Evolutionary conservation across 2,797 vertebrate genomes (phyloP).

Genomic region (Arnoldichthys spilopterus): DNA sequence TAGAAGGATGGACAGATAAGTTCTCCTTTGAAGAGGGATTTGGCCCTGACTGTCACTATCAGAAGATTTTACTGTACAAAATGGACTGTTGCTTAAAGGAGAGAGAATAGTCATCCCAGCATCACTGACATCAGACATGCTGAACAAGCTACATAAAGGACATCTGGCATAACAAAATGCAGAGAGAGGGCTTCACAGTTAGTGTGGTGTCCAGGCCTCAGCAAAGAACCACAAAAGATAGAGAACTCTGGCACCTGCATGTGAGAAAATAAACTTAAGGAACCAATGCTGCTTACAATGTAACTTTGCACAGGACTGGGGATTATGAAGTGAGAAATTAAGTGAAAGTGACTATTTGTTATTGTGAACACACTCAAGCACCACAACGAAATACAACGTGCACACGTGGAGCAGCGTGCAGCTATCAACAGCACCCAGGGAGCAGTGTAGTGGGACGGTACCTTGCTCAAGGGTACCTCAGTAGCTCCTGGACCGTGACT

Average conservation of each 20-base stretch:
- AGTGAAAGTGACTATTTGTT: too few relatives aligned
- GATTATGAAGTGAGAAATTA: too few relatives aligned
- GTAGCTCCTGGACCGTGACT: too few relatives aligned
- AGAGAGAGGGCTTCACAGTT: background rate
- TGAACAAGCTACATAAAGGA: background rate
- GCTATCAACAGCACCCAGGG: too few relatives aligned
- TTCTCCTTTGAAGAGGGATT: background rate
- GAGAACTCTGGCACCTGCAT: conserved; percentile 17
- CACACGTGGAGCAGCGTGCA: too few relatives aligned
- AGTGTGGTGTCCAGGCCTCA: conserved; percentile 15
- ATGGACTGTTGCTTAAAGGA: background rate
- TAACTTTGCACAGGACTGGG: too few relatives aligned
- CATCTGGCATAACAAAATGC: conserved; percentile 19
- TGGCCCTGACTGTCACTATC: conserved; percentile 11
- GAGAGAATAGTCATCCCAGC: conserved; percentile 35
- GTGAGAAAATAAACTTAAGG: background rate
- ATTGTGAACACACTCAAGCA: too few relatives aligned
- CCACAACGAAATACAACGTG: too few relatives aligned
- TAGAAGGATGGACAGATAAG: conserved; percentile 17
- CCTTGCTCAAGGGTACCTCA: too few relatives aligned
- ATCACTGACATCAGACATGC: conserved; percentile 33
- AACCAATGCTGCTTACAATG: conserved; percentile 14
- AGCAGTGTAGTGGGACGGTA: too few relatives aligned
- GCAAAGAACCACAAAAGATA: conserved; percentile 1
- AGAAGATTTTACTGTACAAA: background rate